Percentiles rank a stretch among this genome's conserved stretches.
These are phyloP conservation scores for Anthoscopus minutus DNA, from an alignment of 2,113 vertebrate species.

Conservation along the genomic window DNA sequence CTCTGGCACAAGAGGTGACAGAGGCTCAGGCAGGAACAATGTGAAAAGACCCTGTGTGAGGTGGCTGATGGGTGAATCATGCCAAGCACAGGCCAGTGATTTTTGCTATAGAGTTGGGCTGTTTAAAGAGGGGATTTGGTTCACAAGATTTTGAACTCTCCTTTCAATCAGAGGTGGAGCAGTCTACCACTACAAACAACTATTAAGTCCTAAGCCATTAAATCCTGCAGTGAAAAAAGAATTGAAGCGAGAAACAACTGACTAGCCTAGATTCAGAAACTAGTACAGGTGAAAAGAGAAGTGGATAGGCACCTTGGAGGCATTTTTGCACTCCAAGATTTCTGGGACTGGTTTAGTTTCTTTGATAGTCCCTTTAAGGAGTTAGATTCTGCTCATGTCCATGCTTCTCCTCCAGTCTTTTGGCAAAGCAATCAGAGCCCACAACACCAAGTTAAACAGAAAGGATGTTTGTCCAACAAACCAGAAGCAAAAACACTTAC, in stretches of 20 bases:
- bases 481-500: background rate
- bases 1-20: background rate
- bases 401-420: background rate
- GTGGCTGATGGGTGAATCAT: background rate
- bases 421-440: background rate
- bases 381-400: background rate
- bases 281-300: background rate
- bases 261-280: background rate
- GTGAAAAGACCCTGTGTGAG: background rate
- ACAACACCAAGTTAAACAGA: background rate
- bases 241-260: background rate
- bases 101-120: background rate
- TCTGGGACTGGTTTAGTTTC: background rate
- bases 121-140: background rate
- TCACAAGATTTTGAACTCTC: constrained; percentile 8
- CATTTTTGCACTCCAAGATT: background rate
- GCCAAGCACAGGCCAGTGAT: background rate
- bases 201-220: background rate
- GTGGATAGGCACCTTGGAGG: background rate
- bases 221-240: background rate
- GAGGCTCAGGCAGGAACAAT: background rate
- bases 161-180: background rate
- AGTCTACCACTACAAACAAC: constrained; percentile 1
- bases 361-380: background rate
- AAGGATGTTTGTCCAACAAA: background rate